These are phyloP conservation scores for Gisinianus flammeolus DNA, from an alignment of 2,888 invertebrate genomes.

Conservation along the genomic window DNA sequence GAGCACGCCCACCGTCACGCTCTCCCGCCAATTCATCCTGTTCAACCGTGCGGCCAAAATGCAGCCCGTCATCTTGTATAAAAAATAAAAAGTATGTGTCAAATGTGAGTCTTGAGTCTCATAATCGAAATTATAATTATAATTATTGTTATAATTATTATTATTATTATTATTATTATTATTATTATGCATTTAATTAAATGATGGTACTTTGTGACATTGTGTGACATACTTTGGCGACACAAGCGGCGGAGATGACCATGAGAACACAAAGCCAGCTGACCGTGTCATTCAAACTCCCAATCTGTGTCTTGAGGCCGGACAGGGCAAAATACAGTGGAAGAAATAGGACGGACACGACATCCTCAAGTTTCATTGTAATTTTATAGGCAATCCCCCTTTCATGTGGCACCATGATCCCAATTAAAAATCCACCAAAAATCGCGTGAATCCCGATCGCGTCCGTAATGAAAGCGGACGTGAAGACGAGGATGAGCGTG, in stretches of 20 bases:
- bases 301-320: slow-evolving; percentile 47
- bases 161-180: too few relatives aligned
- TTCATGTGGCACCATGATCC: slow-evolving; percentile 50
- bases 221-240: too few relatives aligned
- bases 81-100: too few relatives aligned
- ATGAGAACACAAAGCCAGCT: slow-evolving; percentile 45
- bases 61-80: too few relatives aligned
- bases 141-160: too few relatives aligned
- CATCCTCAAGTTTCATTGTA: slow-evolving; percentile 48
- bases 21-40: slow-evolving; percentile 46
- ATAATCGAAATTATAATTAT: too few relatives aligned
- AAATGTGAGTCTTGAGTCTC: too few relatives aligned
- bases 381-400: slow-evolving; percentile 47
- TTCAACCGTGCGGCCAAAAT: slow-evolving; percentile 44
- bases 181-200: too few relatives aligned
- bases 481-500: slow-evolving; percentile 41
- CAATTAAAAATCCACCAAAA: slow-evolving; percentile 48
- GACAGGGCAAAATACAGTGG: slow-evolving; percentile 49
- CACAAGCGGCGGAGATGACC: slow-evolving; percentile 47
- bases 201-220: too few relatives aligned
- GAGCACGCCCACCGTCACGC: slow-evolving; percentile 44
- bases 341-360: slow-evolving; percentile 46
- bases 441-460: slow-evolving; percentile 52
- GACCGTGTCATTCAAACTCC: slow-evolving; percentile 40
- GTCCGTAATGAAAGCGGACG: slow-evolving; percentile 50